Evolutionary conservation across 1,140 invertebrate genomes (phyloP), one percentile per base, ranked within the genome.

Genomic region (Ceratina japonica): DNA sequence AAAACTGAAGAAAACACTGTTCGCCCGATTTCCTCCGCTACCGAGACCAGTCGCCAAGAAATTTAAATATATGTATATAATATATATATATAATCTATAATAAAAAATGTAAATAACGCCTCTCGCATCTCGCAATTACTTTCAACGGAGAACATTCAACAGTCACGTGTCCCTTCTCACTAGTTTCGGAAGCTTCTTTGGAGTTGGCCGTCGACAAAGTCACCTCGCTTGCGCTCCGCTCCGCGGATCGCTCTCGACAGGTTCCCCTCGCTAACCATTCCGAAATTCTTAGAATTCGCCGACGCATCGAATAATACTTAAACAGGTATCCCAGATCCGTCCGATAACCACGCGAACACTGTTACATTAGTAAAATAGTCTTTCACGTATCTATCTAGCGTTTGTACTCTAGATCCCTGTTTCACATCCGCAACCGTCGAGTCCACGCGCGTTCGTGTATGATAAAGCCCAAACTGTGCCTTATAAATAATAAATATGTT

Each of bases 51-150:
- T 62, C 49, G n/a, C 37, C 22, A 20, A 49, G 13, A 13, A 22
- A 49, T 65, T 22, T 64, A 49, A 37, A 65, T 22, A 20, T 49
- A 13, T 37, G 20, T 63, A 62, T 62, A 62, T 62, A 62, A 69
- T 66, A 20, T 54, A n/a, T 54, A n/a, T 54, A 27, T 52, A 51
- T 27, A 51, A 16, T n/a, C 51, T 52, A 54, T n/a, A 24, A 20
- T n/a, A 78, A 78, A 78, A 78, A 72, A 56, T 72, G 59, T 54
- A 72, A 78, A 78, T 63, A 63, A 78, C 51, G 56, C 16, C 37
- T 24, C 37, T 24, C n/a, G 72, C 22, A 22, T 27, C 0, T 71
- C 16, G 31, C 44, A 59, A 44, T 63, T 56, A 78, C 69, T 63
- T 62, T 72, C 49, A 78, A 78, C 68, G 49, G 15, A 44, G 49